Evolutionary conservation across 1,140 invertebrate genomes (phyloP).

Genomic region (Calosoma granatense): DNA sequence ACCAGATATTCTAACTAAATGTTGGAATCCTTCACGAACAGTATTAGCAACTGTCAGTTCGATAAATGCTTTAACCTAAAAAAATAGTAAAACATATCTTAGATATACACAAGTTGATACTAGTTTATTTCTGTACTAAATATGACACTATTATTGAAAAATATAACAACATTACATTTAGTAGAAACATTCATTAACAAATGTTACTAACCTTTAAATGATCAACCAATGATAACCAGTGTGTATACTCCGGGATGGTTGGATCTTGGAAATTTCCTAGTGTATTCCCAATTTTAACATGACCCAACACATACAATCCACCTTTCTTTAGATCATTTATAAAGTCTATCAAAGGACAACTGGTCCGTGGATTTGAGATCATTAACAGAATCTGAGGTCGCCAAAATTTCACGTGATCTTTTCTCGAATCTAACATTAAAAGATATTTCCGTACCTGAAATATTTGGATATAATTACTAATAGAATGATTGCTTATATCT

Average conservation of each 20-base stretch:
- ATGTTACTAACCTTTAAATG: constrained; percentile 31
- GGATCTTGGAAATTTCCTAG: constrained; percentile 51
- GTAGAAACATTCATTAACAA: too few species aligned
- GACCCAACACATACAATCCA: constrained; percentile 89
- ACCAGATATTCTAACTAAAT: constrained; percentile 84
- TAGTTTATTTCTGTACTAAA: too few species aligned
- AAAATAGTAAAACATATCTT: constrained; percentile 13
- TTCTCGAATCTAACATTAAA: constrained; percentile 86
- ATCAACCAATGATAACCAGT: constrained; percentile 57
- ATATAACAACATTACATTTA: too few species aligned
- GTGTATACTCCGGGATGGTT: constrained; percentile 61
- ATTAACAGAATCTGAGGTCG: constrained; percentile 92
- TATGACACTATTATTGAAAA: neutral
- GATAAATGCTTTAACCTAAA: constrained; percentile 88
- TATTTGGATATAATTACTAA: neutral
- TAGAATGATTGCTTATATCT: too few species aligned
- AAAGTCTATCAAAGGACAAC: constrained; percentile 88
- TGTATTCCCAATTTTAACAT: constrained; percentile 63
- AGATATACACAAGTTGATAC: too few species aligned
- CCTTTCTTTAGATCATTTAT: constrained; percentile 98
- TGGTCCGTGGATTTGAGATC: constrained; percentile 82
- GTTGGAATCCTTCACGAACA: constrained; percentile 82
- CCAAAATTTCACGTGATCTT: constrained; percentile 99
- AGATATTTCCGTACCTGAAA: constrained; percentile 88
- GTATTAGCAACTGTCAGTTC: constrained; percentile 82